Conservation (phyloP, 2,113 vertebrate species). For the Zapornia atra region DNA sequence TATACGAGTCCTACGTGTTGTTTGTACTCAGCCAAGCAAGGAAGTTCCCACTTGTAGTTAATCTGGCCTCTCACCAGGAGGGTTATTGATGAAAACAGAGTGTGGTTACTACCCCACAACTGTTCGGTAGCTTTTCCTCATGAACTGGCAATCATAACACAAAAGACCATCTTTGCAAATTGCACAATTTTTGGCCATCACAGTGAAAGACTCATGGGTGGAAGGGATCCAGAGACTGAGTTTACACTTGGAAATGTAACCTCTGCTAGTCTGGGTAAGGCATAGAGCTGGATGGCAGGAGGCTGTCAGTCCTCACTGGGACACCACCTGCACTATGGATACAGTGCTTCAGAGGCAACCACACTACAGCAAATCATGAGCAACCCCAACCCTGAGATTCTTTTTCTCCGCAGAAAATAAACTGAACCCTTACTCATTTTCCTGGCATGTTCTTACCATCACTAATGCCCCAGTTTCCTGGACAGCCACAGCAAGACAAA, state of each 20-base stretch:
- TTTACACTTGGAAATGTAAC: not conserved
- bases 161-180: not conserved
- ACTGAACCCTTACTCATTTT: not conserved
- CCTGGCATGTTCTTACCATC: not conserved
- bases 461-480: not conserved
- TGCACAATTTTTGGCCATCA: not conserved
- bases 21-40: not conserved
- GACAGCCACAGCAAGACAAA: not conserved
- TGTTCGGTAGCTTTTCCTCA: not conserved
- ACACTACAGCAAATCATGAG: not conserved
- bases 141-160: not conserved
- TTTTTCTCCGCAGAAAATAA: not conserved
- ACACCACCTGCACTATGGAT: not conserved
- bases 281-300: not conserved
- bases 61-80: not conserved
- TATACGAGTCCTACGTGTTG: not conserved
- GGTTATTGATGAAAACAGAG: not conserved
- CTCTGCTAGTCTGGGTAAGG: not conserved
- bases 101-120: not conserved
- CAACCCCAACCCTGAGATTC: not conserved
- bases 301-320: not conserved
- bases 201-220: not conserved
- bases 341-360: rapidly evolving
- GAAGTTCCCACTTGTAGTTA: not conserved
- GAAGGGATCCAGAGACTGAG: not conserved